Evolutionary conservation across 2,797 vertebrate species (phyloP).

Genomic region (Falco novaeseelandiae): DNA sequence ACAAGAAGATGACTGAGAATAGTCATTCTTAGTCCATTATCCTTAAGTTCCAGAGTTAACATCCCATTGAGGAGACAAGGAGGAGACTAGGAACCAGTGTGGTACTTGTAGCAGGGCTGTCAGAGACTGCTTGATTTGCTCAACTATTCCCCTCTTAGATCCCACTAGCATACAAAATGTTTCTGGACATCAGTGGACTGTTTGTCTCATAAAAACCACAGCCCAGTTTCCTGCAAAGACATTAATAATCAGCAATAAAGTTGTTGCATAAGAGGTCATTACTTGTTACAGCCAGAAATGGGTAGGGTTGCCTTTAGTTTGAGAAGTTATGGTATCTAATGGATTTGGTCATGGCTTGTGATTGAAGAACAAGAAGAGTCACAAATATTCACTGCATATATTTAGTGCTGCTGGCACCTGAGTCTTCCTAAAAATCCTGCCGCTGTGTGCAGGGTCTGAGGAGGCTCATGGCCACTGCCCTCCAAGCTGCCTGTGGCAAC

Average conservation of each 20-base stretch:
- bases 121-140: background rate
- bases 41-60: background rate
- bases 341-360: background rate
- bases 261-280: background rate
- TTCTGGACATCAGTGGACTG: background rate
- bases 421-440: background rate
- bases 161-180: background rate
- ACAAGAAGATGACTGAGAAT: background rate
- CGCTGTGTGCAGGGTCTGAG: background rate
- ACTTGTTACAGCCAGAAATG: background rate
- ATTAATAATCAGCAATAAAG: background rate
- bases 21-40: background rate
- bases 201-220: background rate
- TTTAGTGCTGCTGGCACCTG: background rate
- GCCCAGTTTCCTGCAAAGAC: background rate
- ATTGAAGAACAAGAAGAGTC: background rate
- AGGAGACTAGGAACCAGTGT: background rate
- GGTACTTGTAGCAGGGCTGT: background rate
- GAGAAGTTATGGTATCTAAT: background rate
- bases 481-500: background rate
- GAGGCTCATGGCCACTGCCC: accelerated
- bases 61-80: accelerated
- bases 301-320: background rate
- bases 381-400: background rate
- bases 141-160: background rate